Percentiles rank a stretch among this genome's conserved stretches.
Evolutionary conservation across 2,888 invertebrate genomes (phyloP).

Genomic region (Heliconius cydno): DNA sequence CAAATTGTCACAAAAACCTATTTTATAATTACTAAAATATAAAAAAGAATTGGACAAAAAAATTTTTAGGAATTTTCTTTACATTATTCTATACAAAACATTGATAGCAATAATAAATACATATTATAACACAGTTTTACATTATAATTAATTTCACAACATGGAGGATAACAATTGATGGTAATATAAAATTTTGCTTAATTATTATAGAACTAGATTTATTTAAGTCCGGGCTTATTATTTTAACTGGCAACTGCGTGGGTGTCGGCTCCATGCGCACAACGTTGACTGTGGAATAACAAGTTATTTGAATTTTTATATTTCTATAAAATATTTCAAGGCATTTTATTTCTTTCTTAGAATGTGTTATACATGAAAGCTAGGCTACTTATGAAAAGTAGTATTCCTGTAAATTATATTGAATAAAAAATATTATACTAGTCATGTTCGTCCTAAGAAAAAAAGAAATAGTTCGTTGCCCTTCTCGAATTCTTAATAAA

Average conservation of each 20-base stretch:
- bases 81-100: slow-evolving; percentile 29
- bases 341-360: not conserved
- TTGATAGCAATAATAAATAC: slow-evolving; percentile 6
- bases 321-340: not conserved
- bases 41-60: not conserved
- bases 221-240: slow-evolving; percentile 67
- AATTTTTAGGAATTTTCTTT: not conserved
- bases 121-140: slow-evolving; percentile 14
- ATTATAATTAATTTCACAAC: slow-evolving; percentile 22
- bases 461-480: no score
- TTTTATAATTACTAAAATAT: not conserved
- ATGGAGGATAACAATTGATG: slow-evolving; percentile 51
- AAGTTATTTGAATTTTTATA: not conserved
- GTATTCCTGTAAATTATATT: no score
- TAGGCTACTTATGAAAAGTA: no score
- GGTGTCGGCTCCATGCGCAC: slow-evolving; percentile 74
- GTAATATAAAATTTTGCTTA: slow-evolving; percentile 53
- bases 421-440: no score
- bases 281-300: slow-evolving; percentile 71
- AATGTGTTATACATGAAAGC: no score
- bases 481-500: no score
- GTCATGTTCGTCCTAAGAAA: no score
- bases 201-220: slow-evolving; percentile 55
- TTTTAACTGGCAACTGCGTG: slow-evolving; percentile 76
- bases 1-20: not conserved